Percentiles rank a stretch among this genome's conserved stretches.
Evolutionary conservation across 2,888 invertebrate species (phyloP).

Genomic region (Lottia scabra): DNA sequence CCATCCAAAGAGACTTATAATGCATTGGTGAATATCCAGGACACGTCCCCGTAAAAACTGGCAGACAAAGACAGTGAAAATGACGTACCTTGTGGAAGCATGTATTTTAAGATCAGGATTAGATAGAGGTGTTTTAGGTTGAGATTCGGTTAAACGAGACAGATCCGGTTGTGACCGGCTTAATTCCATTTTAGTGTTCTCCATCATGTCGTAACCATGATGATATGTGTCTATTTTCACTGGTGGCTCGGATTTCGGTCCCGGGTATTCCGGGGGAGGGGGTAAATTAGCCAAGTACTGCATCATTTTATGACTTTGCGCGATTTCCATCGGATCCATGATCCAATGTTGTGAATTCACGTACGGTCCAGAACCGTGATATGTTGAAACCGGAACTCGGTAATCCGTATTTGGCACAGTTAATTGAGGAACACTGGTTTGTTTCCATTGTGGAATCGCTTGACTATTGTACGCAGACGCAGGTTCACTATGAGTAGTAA

Average conservation of each 20-base stretch:
- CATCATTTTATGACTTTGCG: conserved; percentile 21
- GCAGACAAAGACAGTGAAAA: too few relatives aligned
- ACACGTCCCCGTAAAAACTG: too few relatives aligned
- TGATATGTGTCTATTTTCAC: conserved; percentile 42
- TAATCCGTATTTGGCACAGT: not conserved
- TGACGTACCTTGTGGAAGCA: not conserved
- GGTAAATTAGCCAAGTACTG: conserved; percentile 53
- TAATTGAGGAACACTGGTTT: not conserved
- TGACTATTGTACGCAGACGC: conserved; percentile 5
- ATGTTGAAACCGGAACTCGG: conserved; percentile 26
- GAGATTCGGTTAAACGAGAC: conserved; percentile 72
- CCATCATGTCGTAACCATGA: conserved; percentile 46
- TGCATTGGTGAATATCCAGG: too few relatives aligned
- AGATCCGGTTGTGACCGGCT: conserved; percentile 89
- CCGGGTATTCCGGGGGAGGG: conserved; percentile 64
- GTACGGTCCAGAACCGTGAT: conserved; percentile 32
- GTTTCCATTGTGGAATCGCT: conserved; percentile 24
- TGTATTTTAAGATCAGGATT: conserved; percentile 11
- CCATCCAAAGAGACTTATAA: too few relatives aligned
- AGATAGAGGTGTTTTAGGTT: conserved; percentile 25
- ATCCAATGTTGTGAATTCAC: conserved; percentile 32
- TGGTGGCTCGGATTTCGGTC: conserved; percentile 30
- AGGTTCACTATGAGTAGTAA: conserved; percentile 7
- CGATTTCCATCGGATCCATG: conserved; percentile 15
- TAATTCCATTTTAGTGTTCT: conserved; percentile 27